A percentile compares a stretch with the other conserved stretches of the same genome.
Evolutionary conservation across 1,140 invertebrate genomes (phyloP).

Genomic region (Bombus soroeensis): DNA sequence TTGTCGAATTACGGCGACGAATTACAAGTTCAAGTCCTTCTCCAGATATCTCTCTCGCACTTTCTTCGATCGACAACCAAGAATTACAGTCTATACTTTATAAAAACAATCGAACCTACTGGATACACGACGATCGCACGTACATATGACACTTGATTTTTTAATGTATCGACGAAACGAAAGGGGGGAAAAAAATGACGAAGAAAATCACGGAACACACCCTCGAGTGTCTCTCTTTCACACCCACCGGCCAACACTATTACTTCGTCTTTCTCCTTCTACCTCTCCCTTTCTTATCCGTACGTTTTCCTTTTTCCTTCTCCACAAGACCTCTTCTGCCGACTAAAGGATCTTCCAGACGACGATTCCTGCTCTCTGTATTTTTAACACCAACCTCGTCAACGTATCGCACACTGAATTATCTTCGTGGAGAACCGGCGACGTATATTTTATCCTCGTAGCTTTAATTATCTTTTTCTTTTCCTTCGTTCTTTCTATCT

Average conservation of each 20-base stretch:
- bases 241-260: conserved; percentile 56
- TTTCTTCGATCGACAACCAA: conserved; percentile 22
- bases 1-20: conserved; percentile 14
- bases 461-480: not conserved
- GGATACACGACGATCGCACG: conserved; percentile 12
- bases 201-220: conserved; percentile 59
- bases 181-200: not conserved
- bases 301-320: conserved; percentile 10
- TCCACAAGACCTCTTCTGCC: conserved; percentile 43
- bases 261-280: conserved; percentile 38
- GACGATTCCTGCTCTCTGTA: conserved; percentile 44
- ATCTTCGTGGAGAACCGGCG: conserved; percentile 1
- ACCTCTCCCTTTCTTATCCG: conserved; percentile 24
- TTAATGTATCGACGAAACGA: conserved; percentile 20
- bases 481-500: not conserved
- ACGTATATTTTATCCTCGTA: not conserved
- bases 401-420: not conserved
- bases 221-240: conserved; percentile 50
- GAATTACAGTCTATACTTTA: not conserved
- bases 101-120: conserved; percentile 10
- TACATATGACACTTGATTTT: conserved; percentile 38
- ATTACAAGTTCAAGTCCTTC: conserved; percentile 20
- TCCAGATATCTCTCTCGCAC: conserved; percentile 9
- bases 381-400: not conserved
- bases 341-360: conserved; percentile 64